Conservation (phyloP, 2,113 vertebrate genomes). For the Elanoides forficatus region DNA sequence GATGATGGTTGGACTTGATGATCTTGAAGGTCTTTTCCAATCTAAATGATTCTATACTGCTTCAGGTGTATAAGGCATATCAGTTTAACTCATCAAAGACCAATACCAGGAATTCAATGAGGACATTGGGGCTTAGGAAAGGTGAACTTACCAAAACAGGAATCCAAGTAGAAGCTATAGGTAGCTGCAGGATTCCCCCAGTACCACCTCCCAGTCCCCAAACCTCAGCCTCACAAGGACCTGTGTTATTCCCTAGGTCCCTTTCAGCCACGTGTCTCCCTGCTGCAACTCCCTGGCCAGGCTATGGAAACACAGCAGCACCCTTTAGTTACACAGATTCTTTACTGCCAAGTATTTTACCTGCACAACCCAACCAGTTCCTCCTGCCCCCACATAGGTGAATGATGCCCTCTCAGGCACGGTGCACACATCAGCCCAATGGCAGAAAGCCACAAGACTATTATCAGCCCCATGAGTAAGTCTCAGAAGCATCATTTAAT, state of each 20-base stretch:
- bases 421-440: fast-evolving
- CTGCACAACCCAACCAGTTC: background rate
- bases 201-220: background rate
- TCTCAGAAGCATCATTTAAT: background rate
- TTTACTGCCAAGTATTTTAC: background rate
- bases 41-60: too few relatives aligned
- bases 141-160: background rate
- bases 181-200: background rate
- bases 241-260: background rate
- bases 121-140: fast-evolving
- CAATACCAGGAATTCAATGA: background rate
- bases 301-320: background rate
- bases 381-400: background rate
- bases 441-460: fast-evolving
- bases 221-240: background rate
- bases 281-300: fast-evolving
- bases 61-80: background rate
- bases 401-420: background rate
- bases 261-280: fast-evolving
- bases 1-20: too few relatives aligned
- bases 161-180: background rate
- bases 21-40: too few relatives aligned
- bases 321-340: background rate
- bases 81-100: background rate
- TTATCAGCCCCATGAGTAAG: background rate